phyloP scores from a whole-genome alignment of 92 coral and sea anemone genomes.

The Epizoanthus stellaris region DNA sequence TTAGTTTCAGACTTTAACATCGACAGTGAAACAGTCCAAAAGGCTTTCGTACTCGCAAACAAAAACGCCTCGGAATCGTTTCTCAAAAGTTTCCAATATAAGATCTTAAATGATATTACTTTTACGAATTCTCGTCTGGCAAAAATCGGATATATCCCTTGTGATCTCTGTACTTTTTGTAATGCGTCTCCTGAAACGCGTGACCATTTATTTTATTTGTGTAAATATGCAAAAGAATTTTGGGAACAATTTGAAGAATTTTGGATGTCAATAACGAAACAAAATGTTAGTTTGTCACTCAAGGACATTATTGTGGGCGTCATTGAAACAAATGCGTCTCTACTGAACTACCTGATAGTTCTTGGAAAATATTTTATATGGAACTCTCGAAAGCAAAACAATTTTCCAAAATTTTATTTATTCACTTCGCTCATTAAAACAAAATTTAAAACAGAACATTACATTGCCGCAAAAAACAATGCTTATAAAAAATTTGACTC shows the following conservation, averaged over 20 bases:
- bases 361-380: slow-evolving; percentile 19
- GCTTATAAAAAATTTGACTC: background rate
- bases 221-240: slow-evolving; percentile 25
- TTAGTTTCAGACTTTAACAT: slow-evolving; percentile 6
- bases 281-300: slow-evolving; percentile 9
- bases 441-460: slow-evolving; percentile 1
- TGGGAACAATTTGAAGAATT: slow-evolving; percentile 23
- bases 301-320: slow-evolving; percentile 14
- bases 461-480: background rate
- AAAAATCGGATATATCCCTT: too few relatives aligned
- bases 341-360: slow-evolving; percentile 15
- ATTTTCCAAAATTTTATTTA: slow-evolving; percentile 4
- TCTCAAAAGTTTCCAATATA: slow-evolving; percentile 6
- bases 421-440: background rate
- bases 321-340: background rate
- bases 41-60: slow-evolving; percentile 4
- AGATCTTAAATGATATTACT: background rate
- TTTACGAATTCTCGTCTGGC: slow-evolving; percentile 17
- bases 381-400: too few relatives aligned
- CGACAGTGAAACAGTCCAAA: background rate
- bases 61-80: slow-evolving; percentile 16
- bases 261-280: slow-evolving; percentile 13
- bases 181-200: slow-evolving; percentile 23
- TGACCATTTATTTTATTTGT: slow-evolving; percentile 26
- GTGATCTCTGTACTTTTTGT: too few relatives aligned